These are phyloP conservation scores for Doris montereyensis DNA, from an alignment of 2,888 invertebrate species.

Conservation along the genomic window DNA sequence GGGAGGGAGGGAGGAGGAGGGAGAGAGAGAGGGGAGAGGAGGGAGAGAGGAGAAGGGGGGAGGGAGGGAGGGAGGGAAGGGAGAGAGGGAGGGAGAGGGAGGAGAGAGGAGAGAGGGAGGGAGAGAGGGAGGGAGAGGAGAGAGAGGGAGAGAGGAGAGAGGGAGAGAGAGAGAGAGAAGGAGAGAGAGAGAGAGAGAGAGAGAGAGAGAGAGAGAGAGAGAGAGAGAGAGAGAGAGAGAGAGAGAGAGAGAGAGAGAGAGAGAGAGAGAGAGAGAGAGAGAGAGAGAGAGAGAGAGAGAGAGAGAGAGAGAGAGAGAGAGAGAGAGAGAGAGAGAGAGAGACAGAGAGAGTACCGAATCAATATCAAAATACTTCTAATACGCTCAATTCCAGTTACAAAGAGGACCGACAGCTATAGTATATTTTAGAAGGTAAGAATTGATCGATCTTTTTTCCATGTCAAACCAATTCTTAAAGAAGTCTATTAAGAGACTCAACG, in stretches of 20 bases:
- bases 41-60: too few relatives aligned
- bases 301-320: slow-evolving; percentile 28
- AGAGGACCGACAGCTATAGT: too few relatives aligned
- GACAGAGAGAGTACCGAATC: neutral
- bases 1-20: too few relatives aligned
- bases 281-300: slow-evolving; percentile 18
- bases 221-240: slow-evolving; percentile 11
- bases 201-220: slow-evolving; percentile 16
- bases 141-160: neutral
- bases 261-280: slow-evolving; percentile 14
- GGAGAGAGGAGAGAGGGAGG: neutral
- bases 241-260: slow-evolving; percentile 12
- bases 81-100: too few relatives aligned
- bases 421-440: too few relatives aligned
- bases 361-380: too few relatives aligned
- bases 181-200: slow-evolving; percentile 22
- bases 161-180: slow-evolving; percentile 25
- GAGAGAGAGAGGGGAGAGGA: too few relatives aligned
- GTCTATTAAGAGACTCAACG: too few relatives aligned
- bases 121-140: neutral
- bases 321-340: slow-evolving; percentile 20
- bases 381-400: too few relatives aligned
- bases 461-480: too few relatives aligned
- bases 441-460: too few relatives aligned
- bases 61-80: too few relatives aligned